Percentiles rank a stretch among this genome's conserved stretches.
These are phyloP conservation scores for Dolichotis patagonum DNA, from an alignment of 2,113 vertebrate genomes.

Conservation along the genomic window DNA sequence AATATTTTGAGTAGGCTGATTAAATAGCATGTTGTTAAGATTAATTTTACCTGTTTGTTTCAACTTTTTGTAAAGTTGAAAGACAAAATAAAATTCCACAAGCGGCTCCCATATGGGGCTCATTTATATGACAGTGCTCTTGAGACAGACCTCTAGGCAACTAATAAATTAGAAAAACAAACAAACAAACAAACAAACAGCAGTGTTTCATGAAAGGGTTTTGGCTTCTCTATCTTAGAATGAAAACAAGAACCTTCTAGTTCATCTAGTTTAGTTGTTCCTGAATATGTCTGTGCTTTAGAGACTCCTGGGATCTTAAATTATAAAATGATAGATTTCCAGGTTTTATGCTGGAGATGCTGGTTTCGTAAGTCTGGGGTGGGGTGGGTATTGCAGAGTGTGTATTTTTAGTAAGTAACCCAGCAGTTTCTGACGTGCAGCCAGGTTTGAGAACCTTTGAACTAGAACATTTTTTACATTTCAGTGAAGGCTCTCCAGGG, in stretches of 20 bases:
- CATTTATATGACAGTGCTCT: not conserved
- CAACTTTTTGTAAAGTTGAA: not conserved
- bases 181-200: constrained; percentile 2
- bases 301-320: not conserved
- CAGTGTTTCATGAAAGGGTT: not conserved
- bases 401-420: not conserved
- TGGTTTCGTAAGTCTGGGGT: not conserved
- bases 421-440: not conserved
- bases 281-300: not conserved
- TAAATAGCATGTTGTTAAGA: constrained; percentile 28
- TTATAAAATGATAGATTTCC: not conserved
- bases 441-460: not conserved
- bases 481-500: not conserved
- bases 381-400: too few relatives aligned
- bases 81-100: not conserved
- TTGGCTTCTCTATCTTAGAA: not conserved
- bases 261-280: not conserved
- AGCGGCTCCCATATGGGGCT: not conserved
- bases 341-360: not conserved
- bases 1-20: not conserved
- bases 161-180: constrained; percentile 4
- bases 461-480: not conserved
- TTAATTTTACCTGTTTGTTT: constrained; percentile 28
- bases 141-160: not conserved
- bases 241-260: not conserved